These are phyloP conservation scores for Eurypyga helias DNA, from an alignment of 2,113 vertebrate genomes.

Conservation along the genomic window DNA sequence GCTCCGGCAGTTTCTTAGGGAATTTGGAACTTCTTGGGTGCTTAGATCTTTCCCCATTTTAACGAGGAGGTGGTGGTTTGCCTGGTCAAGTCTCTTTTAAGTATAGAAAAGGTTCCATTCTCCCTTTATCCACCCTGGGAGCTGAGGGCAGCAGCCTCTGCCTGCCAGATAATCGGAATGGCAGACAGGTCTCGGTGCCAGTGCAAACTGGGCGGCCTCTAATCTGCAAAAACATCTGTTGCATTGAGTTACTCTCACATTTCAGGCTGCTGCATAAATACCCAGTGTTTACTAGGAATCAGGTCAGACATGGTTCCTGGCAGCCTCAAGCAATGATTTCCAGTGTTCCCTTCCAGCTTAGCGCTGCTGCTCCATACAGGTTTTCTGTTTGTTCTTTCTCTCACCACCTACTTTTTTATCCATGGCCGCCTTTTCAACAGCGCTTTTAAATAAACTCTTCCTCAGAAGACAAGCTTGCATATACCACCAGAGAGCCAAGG, in stretches of 20 bases:
- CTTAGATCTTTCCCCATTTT: neutral
- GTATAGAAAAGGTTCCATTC: neutral
- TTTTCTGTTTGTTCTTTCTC: neutral
- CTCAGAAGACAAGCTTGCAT: neutral
- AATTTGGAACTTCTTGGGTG: neutral
- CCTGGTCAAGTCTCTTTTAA: neutral
- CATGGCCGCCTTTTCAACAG: neutral
- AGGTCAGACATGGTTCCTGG: conserved; percentile 35
- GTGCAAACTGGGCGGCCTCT: conserved; percentile 27
- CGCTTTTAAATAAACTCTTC: neutral
- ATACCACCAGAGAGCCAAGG: neutral
- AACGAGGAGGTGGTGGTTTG: neutral
- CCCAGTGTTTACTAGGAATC: conserved; percentile 28
- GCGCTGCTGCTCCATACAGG: neutral
- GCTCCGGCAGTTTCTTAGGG: neutral
- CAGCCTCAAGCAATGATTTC: conserved; percentile 2
- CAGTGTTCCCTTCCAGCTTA: conserved; percentile 23
- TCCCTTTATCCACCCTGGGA: neutral
- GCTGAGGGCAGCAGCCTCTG: neutral
- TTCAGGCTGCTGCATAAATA: conserved; percentile 43
- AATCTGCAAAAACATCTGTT: conserved; percentile 28
- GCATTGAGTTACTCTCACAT: neutral
- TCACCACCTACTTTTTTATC: neutral
- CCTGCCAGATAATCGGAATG: conserved; percentile 23
- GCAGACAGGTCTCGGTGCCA: conserved; percentile 22